Evolutionary conservation across 2,113 vertebrate genomes (phyloP).

Genomic region (Tetrax tetrax): DNA sequence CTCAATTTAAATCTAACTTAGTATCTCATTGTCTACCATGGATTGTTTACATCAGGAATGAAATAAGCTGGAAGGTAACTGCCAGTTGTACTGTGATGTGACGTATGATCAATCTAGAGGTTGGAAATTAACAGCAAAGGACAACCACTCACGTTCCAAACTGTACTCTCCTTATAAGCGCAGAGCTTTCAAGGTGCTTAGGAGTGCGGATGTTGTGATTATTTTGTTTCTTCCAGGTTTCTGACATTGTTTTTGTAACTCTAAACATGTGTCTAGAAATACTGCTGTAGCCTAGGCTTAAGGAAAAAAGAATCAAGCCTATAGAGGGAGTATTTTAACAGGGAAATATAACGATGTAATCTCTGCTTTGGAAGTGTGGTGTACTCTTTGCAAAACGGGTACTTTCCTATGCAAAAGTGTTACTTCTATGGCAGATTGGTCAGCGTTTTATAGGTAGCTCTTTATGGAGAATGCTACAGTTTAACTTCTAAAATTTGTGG

Average conservation of each 20-base stretch:
- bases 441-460: background rate
- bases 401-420: background rate
- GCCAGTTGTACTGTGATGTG: background rate
- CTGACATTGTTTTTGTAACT: background rate
- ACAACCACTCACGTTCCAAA: background rate
- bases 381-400: background rate
- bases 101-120: background rate
- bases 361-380: background rate
- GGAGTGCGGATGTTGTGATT: background rate
- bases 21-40: background rate
- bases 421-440: background rate
- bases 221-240: background rate
- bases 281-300: background rate
- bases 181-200: background rate
- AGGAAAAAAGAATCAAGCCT: background rate
- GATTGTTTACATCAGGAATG: background rate
- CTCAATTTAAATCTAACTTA: background rate
- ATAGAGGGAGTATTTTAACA: background rate
- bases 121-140: background rate
- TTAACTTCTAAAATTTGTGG: background rate
- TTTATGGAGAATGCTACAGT: background rate
- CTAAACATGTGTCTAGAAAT: background rate
- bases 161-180: background rate
- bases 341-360: background rate
- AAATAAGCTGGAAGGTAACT: background rate